phyloP scores from a whole-genome alignment of 2,888 invertebrate species.

The Linnaemya tessellans region DNA sequence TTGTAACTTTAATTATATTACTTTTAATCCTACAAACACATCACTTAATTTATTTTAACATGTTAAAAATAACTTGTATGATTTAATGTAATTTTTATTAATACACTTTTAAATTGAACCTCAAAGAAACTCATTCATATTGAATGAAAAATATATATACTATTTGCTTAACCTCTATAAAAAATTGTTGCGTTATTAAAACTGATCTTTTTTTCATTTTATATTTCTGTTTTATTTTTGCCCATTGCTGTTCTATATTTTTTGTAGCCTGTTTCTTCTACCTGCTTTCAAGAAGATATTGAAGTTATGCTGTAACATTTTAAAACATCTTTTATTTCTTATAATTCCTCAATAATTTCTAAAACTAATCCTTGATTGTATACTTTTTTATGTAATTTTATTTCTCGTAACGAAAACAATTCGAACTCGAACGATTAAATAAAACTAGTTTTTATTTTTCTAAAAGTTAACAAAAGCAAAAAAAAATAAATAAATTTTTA shows the following conservation, averaged over 20 bases:
- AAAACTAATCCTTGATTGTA: neutral
- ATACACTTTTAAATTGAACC: conserved; percentile 23
- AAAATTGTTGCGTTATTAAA: conserved; percentile 29
- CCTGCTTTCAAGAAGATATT: conserved; percentile 78
- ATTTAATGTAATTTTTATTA: conserved; percentile 35
- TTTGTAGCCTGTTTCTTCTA: conserved; percentile 76
- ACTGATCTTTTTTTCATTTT: conserved; percentile 23
- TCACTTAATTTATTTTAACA: conserved; percentile 23
- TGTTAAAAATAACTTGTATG: conserved; percentile 17
- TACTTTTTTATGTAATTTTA: conserved; percentile 4
- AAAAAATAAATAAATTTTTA: neutral
- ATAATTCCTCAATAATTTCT: neutral
- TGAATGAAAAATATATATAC: conserved; percentile 75
- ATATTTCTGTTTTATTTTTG: conserved; percentile 63
- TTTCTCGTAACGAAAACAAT: conserved; percentile 31
- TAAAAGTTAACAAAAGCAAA: neutral
- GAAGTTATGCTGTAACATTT: conserved; percentile 78
- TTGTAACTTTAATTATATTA: conserved; percentile 17
- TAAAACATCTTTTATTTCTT: neutral
- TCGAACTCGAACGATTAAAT: conserved; percentile 40
- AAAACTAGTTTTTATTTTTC: conserved; percentile 20
- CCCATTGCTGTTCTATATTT: conserved; percentile 42
- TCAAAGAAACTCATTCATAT: conserved; percentile 77
- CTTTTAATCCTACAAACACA: neutral
- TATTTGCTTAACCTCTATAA: conserved; percentile 2